Conservation (phyloP, 2,797 vertebrate species). For the Bryconaethiops microstoma region DNA sequence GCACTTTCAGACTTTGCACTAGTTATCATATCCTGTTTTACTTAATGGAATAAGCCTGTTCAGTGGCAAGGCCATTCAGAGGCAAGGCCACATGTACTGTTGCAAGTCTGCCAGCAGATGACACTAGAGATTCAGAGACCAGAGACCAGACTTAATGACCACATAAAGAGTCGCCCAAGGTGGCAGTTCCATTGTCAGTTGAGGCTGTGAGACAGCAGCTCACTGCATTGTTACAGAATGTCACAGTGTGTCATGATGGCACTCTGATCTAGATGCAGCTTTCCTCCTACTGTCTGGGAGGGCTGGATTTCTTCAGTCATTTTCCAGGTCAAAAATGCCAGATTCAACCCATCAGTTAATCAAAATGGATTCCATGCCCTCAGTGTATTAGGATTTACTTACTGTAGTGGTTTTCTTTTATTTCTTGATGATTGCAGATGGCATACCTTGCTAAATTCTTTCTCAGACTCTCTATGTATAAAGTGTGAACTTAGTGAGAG, state of each 20-base stretch:
- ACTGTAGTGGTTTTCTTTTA: background rate
- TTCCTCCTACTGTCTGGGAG: background rate
- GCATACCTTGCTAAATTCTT: background rate
- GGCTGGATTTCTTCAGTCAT: background rate
- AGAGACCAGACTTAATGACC: background rate
- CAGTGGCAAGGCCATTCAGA: background rate
- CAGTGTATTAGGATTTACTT: background rate
- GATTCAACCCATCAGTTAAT: background rate
- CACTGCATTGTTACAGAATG: background rate
- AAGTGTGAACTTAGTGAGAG: background rate
- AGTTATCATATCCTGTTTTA: constrained; percentile 48
- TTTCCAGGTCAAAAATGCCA: background rate
- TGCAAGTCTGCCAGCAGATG: constrained; percentile 33
- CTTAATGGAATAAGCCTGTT: background rate
- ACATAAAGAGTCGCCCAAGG: background rate
- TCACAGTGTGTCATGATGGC: background rate
- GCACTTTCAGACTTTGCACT: background rate
- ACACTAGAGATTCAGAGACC: constrained; percentile 21
- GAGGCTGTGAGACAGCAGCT: background rate
- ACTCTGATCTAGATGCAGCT: background rate
- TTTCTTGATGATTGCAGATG: background rate
- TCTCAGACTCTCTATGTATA: background rate
- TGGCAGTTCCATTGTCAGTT: background rate
- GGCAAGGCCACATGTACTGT: background rate
- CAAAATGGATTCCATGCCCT: background rate